Base-by-base conservation (phyloP, 1,140 invertebrate species). In the Pectinophora gossypiella region DNA sequence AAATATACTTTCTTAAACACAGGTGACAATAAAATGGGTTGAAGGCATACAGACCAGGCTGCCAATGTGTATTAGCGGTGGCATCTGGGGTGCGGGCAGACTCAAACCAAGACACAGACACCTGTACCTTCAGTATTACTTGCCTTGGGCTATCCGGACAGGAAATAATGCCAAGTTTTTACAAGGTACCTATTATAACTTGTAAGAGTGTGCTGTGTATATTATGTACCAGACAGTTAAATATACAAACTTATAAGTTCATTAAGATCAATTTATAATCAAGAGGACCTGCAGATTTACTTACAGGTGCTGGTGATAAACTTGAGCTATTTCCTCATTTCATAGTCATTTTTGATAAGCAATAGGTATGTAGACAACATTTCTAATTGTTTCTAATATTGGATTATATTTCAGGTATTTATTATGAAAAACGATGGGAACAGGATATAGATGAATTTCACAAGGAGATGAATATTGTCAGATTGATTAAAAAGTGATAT, bases 21-120 rank as follows among this genome's bases (percentile, higher is more conserved):
- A 98, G 90, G 96, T 99, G 13, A 92, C 95, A 5, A 95, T 99
- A 3, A 99, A 99, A 88, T 99, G 97, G 97, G 91, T 99, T 49
- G 98, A 99, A 91, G 97, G 93, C 5, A 91, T 99, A 42, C 97
- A 98, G 86, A 95, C 93, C 13, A 92, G 91, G 48, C 79, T 98
- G 20, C 97, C 97, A 1, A 98, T 98, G 96, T 98, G 96, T 74
- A 89, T 96, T 44, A 91, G 91, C 54, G 97, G 94, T 32, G 96
- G 94, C 0, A 89, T 98, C 48, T 96, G 97, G 89, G 97, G 97
- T 15, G 93, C 96, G 12, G 87, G 92, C 6, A 88, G 96, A 61
- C 89, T 98, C 13, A 91, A 90, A 77, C 92, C 95, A 47, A 97
- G 95, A 92, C 96, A 98, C 74, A 89, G 95, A 48, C 78, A 93